phyloP scores from a whole-genome alignment of 1,140 invertebrate genomes.

The Drosophila persimilis region DNA sequence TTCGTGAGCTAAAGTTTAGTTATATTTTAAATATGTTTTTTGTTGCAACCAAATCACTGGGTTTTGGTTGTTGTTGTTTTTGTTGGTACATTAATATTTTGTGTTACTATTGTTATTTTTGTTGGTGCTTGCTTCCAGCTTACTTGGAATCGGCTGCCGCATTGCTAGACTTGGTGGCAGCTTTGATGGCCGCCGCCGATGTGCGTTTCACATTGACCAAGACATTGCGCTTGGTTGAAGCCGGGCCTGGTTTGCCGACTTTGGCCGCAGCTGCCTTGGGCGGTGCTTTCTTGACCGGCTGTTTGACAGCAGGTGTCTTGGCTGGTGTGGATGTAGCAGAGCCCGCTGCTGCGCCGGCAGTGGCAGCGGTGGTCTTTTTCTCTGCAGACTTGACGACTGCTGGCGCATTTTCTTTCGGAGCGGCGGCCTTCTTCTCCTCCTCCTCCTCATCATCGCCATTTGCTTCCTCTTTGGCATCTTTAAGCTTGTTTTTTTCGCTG shows the following conservation, averaged over 20 bases:
- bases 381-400: conserved; percentile 36
- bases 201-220: conserved; percentile 70
- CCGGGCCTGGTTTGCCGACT: conserved; percentile 56
- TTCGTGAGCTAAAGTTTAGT: conserved; percentile 31
- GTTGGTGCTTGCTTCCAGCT: conserved; percentile 28
- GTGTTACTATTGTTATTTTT: conserved; percentile 38
- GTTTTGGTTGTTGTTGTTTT: conserved; percentile 49
- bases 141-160: conserved; percentile 52
- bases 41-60: conserved; percentile 63
- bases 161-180: conserved; percentile 48
- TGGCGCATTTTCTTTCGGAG: conserved; percentile 39
- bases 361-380: conserved; percentile 40
- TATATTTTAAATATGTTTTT: conserved; percentile 50
- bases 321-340: conserved; percentile 7
- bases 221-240: conserved; percentile 65
- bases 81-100: conserved; percentile 3
- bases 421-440: background rate
- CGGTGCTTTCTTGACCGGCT: conserved; percentile 47
- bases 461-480: conserved; percentile 63
- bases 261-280: conserved; percentile 43
- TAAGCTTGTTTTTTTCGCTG: conserved; percentile 75
- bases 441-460: conserved; percentile 49
- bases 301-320: conserved; percentile 31
- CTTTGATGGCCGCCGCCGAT: conserved; percentile 48
- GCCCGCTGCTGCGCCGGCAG: conserved; percentile 8